Conservation (phyloP, 2,888 invertebrate species). For the Atethmia centrago region DNA sequence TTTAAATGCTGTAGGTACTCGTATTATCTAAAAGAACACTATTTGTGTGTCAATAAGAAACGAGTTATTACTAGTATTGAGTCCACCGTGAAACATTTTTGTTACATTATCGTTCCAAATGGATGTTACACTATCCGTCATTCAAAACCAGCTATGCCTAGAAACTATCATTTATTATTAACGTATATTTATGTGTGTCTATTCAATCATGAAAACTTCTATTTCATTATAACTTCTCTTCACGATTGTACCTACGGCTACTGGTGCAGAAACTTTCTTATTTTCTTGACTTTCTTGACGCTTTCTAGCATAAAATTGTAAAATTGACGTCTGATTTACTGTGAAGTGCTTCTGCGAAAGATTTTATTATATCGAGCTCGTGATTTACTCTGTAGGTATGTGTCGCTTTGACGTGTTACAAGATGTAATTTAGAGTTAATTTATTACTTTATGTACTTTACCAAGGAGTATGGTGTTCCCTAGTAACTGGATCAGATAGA, state of each 20-base stretch:
- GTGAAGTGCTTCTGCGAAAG: conserved; percentile 7
- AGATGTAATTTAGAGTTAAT: background rate
- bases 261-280: conserved; percentile 14
- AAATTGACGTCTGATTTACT: conserved; percentile 26
- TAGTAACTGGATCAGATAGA: too few species aligned
- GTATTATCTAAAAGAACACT: background rate
- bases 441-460: too few species aligned
- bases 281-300: conserved; percentile 37
- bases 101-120: background rate
- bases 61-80: background rate
- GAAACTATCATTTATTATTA: background rate
- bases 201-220: background rate
- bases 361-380: background rate
- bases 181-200: background rate
- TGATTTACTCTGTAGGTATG: background rate
- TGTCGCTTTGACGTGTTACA: background rate
- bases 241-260: conserved; percentile 3
- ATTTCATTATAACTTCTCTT: background rate
- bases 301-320: conserved; percentile 29
- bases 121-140: background rate
- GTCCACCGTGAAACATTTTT: background rate
- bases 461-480: too few species aligned
- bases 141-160: background rate
- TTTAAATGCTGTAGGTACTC: background rate
- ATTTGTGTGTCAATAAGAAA: background rate